Percentiles rank a stretch among this genome's conserved stretches.
Conservation (phyloP, 2,888 invertebrate genomes). For the Gymnocheta viridis region DNA sequence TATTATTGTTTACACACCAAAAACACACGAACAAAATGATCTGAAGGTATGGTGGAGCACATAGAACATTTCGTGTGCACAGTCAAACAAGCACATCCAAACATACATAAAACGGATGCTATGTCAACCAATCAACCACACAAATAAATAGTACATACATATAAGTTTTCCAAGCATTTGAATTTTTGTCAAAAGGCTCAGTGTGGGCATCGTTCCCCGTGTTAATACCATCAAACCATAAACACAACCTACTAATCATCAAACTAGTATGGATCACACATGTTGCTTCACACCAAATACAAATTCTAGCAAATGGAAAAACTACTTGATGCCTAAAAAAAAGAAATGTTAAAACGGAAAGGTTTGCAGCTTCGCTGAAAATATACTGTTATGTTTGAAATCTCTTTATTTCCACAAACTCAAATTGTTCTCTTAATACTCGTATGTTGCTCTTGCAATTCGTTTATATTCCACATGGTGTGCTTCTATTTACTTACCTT, state of each 20-base stretch:
- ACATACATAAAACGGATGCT: slow-evolving; percentile 54
- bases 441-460: background rate
- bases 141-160: slow-evolving; percentile 15
- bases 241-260: slow-evolving; percentile 54
- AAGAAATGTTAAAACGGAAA: slow-evolving; percentile 26
- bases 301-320: slow-evolving; percentile 24
- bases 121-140: slow-evolving; percentile 20
- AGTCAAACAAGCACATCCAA: background rate
- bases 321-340: slow-evolving; percentile 64
- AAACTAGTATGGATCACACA: slow-evolving; percentile 51
- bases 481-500: slow-evolving; percentile 27
- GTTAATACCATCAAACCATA: slow-evolving; percentile 39
- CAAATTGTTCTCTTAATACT: slow-evolving; percentile 13
- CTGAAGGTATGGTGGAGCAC: slow-evolving; percentile 49
- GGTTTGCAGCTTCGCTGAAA: slow-evolving; percentile 38
- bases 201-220: slow-evolving; percentile 20
- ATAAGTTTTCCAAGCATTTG: slow-evolving; percentile 50
- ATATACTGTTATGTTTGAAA: slow-evolving; percentile 41
- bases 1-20: slow-evolving; percentile 50
- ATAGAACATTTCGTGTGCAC: slow-evolving; percentile 37
- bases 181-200: slow-evolving; percentile 18
- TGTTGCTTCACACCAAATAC: slow-evolving; percentile 31
- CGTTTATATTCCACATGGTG: background rate
- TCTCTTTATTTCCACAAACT: slow-evolving; percentile 6
- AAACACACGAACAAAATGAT: slow-evolving; percentile 37